phyloP scores from a whole-genome alignment of 23 tunicate species.

The Oikopleura albicans region DNA sequence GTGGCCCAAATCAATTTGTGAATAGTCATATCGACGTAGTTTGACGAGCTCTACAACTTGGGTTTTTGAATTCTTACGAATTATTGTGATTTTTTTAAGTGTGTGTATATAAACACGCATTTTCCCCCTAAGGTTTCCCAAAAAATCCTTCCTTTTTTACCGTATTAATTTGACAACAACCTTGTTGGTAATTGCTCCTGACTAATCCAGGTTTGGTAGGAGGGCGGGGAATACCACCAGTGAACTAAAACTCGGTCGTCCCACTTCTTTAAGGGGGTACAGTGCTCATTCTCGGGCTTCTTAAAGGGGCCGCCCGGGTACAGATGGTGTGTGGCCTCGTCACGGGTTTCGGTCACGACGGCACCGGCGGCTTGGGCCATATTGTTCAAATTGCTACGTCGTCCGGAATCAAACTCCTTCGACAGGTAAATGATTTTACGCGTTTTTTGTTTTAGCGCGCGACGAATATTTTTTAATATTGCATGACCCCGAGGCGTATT shows the following conservation, averaged over 20 bases:
- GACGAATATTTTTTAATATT: neutral
- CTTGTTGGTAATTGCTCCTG: no score
- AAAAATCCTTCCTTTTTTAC: no score
- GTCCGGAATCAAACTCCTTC: neutral
- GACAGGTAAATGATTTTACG: neutral
- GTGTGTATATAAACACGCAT: no score
- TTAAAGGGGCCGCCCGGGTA: neutral
- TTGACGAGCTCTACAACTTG: no score
- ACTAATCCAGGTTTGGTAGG: conserved; percentile 35
- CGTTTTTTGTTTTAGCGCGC: neutral
- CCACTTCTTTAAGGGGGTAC: conserved; percentile 23
- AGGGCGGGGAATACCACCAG: conserved; percentile 39
- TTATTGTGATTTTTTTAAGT: no score
- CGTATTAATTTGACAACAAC: no score
- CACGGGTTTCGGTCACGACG: neutral
- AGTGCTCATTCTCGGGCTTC: conserved; percentile 17
- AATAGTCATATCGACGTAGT: no score
- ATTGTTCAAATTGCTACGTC: neutral
- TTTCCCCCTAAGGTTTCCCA: no score
- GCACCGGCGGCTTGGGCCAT: neutral
- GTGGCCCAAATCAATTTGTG: no score
- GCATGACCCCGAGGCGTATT: no score
- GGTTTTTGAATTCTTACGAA: no score
- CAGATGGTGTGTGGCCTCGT: neutral
- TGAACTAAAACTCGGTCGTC: conserved; percentile 33